These are phyloP conservation scores for Paramormyrops hopkinsi DNA, from an alignment of 2,797 vertebrate genomes.

Conservation along the genomic window DNA sequence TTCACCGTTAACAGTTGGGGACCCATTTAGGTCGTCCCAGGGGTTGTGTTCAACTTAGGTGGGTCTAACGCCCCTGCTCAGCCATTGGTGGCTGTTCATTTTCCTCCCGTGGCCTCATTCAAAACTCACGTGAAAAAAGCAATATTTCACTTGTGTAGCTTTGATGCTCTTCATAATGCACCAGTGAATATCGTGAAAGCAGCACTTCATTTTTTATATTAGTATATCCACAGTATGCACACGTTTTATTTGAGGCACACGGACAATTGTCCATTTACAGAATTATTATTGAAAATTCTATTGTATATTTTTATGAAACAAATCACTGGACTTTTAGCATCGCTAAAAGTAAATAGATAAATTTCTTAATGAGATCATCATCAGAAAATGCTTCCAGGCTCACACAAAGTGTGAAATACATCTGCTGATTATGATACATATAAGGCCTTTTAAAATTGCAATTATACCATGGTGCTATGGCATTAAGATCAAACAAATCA, in stretches of 20 bases:
- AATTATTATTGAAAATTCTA: not conserved
- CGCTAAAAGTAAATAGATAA: not conserved
- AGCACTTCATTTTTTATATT: not conserved
- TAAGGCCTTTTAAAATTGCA: not conserved
- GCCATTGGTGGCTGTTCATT: not conserved
- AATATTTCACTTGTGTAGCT: not conserved
- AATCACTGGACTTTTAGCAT: not conserved
- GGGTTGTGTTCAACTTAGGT: conserved; percentile 56
- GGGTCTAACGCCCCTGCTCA: conserved; percentile 27
- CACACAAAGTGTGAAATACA: not conserved
- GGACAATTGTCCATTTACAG: not conserved
- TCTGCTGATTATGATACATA: not conserved
- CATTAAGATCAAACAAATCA: not conserved
- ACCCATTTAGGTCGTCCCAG: conserved; percentile 67
- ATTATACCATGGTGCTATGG: not conserved
- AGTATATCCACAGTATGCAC: not conserved
- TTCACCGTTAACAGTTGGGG: conserved; percentile 71
- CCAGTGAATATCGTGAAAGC: not conserved
- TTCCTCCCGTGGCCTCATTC: not conserved
- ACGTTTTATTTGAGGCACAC: not conserved
- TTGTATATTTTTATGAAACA: not conserved
- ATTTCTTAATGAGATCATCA: not conserved
- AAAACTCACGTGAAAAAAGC: not conserved
- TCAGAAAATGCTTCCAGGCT: not conserved
- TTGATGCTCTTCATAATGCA: not conserved